Conservation (phyloP, 1,140 invertebrate genomes). For the Drosophila trapezifrons region DNA sequence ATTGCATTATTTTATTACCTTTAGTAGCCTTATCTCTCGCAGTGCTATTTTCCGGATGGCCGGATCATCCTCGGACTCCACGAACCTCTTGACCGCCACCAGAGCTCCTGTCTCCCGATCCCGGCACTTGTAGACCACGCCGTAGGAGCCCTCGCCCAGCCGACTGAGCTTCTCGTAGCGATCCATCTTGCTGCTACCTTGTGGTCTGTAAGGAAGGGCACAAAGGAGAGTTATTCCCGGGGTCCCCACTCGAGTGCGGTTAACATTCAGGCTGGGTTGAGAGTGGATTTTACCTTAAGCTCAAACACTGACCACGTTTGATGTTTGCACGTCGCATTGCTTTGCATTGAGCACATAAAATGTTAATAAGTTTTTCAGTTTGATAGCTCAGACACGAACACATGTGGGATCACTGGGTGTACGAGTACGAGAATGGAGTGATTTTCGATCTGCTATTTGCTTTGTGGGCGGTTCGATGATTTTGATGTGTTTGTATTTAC, state of each 20-base stretch:
- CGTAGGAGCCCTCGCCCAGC: slow-evolving; percentile 99
- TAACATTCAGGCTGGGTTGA: slow-evolving; percentile 19
- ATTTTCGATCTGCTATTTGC: slow-evolving; percentile 28
- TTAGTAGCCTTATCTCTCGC: slow-evolving; percentile 98
- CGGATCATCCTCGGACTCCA: slow-evolving; percentile 99
- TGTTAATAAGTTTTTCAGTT: slow-evolving; percentile 60
- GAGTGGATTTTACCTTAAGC: slow-evolving; percentile 75
- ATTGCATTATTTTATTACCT: slow-evolving; percentile 88
- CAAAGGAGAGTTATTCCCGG: slow-evolving; percentile 4
- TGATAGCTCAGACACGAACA: slow-evolving; percentile 72
- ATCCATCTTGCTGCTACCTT: slow-evolving; percentile 97
- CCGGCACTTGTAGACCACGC: slow-evolving; percentile 99
- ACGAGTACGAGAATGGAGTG: slow-evolving; percentile 27
- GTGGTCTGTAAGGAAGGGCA: slow-evolving; percentile 86
- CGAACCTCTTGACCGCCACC: slow-evolving; percentile 99
- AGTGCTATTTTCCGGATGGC: slow-evolving; percentile 99
- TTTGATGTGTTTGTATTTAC: slow-evolving; percentile 49
- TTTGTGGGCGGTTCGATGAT: slow-evolving; percentile 26
- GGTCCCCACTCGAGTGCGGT: background rate
- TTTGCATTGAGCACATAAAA: slow-evolving; percentile 81
- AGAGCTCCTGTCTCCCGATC: slow-evolving; percentile 97
- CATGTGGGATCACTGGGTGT: slow-evolving; percentile 51
- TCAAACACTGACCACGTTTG: slow-evolving; percentile 82
- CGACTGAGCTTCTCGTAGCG: slow-evolving; percentile 98
- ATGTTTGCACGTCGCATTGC: slow-evolving; percentile 80